These are phyloP conservation scores for Perca fluviatilis DNA, from an alignment of 2,113 vertebrate genomes.

Conservation along the genomic window DNA sequence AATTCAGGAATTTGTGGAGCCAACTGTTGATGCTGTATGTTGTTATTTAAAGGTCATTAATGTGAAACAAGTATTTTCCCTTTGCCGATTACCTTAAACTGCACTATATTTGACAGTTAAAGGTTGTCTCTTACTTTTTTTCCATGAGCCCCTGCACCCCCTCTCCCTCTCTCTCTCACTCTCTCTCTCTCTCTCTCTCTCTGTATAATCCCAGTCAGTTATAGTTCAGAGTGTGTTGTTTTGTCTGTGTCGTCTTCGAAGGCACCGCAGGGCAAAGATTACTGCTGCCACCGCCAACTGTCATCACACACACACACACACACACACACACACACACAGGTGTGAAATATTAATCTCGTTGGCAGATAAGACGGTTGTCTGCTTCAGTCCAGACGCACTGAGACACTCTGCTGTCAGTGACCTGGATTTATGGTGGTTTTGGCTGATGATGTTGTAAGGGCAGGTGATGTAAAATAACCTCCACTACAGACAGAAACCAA, in stretches of 20 bases:
- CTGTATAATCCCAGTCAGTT: constrained; percentile 30
- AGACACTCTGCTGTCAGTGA: neutral
- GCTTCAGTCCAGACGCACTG: neutral
- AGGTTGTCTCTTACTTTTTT: constrained; percentile 8
- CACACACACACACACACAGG: constrained; percentile 16
- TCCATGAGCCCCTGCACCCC: neutral
- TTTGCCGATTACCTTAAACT: neutral
- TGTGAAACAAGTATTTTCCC: neutral
- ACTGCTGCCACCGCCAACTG: constrained; percentile 54
- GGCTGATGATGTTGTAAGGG: neutral
- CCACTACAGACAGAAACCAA: no score
- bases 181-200: no score
- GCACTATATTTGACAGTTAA: neutral
- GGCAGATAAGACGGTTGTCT: constrained; percentile 9
- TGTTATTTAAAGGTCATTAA: neutral
- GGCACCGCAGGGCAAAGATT: constrained; percentile 47
- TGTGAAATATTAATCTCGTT: constrained; percentile 7
- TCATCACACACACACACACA: constrained; percentile 34
- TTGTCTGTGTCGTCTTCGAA: constrained; percentile 46
- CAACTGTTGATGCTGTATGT: neutral
- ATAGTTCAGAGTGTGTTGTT: constrained; percentile 56
- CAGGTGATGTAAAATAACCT: no score
- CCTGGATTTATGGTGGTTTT: neutral
- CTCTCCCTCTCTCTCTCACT: no score
- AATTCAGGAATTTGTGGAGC: neutral